Base-by-base conservation (phyloP, 1,140 invertebrate genomes). In the Nilaparvata lugens region DNA sequence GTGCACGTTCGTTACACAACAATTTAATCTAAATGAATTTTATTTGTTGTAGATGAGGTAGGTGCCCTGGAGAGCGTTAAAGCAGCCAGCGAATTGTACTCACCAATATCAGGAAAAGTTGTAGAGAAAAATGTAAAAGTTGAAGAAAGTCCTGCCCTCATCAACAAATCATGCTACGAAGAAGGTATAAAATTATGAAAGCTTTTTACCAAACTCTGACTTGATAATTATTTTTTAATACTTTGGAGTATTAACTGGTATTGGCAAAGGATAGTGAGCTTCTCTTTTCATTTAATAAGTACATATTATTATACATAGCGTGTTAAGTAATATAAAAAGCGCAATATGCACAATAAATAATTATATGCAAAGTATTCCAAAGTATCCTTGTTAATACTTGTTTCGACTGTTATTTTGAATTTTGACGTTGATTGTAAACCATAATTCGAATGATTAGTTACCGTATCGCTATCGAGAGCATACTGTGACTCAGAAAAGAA, bases 1-100 rank as follows among this genome's bases (percentile, higher is more conserved):
- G 25, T 28, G 25, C 7, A 7, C 25, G 3, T 7, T 28, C 25
- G 25, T 61, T 58, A 43, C 14, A 4, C 55, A 40, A 52, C 64
- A 28, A 28, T 28, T 28, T 28, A 28, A 28, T 28, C 3, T 28
- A 28, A 28, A 28, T 35, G 3, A 35, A 7, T 4, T 28, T 3
- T 28, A 7, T 28, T 28, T 35, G 31, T 75, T 75, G 48, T 69
- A 81, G 92, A 92, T 66, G 92, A 95, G 78, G 94, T 91, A 74
- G 94, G 94, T 6, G 93, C 94, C 3, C 74, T 98, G 56, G 96
- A 98, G 76, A 97, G 94, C 75, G 95, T 98, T 0, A 99, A 99
- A 75, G 95, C 95, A 54, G 95, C 93, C 21, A 96, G 89, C 73
- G 96, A 98, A 77, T 76, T 98, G 4, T 97, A 93, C 73, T 88